phyloP scores from a whole-genome alignment of 2,113 vertebrate genomes.

The Ammodytes marinus region DNA sequence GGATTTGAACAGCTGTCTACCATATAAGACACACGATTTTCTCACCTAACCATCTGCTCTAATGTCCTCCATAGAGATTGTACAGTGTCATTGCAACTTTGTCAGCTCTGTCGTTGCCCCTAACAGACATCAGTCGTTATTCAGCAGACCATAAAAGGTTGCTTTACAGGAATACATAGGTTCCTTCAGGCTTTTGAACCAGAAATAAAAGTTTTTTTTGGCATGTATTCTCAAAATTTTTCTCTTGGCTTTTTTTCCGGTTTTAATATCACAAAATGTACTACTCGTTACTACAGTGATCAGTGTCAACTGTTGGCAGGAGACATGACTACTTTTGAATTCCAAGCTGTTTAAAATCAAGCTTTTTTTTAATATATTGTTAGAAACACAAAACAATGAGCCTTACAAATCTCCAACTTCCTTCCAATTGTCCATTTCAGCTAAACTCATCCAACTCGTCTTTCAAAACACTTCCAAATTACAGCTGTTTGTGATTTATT shows the following conservation, averaged over 20 bases:
- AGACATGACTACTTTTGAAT: background rate
- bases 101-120: background rate
- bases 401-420: background rate
- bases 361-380: background rate
- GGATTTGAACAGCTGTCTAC: background rate
- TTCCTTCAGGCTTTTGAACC: background rate
- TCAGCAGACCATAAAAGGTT: background rate
- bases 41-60: background rate
- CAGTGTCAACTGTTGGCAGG: background rate
- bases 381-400: background rate
- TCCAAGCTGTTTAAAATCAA: background rate
- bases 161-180: background rate
- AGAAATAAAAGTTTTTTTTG: background rate
- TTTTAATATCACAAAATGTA: background rate
- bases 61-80: background rate
- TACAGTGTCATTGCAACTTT: background rate
- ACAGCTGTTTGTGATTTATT: constrained; percentile 12
- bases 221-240: too few species aligned
- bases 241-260: background rate
- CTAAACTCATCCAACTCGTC: background rate
- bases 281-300: background rate
- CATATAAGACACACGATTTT: background rate
- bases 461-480: background rate
- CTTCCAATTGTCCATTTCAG: background rate
- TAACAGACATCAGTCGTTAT: background rate